Evolutionary conservation across 2,797 vertebrate genomes (phyloP).

Genomic region (Antennarius maculatus): DNA sequence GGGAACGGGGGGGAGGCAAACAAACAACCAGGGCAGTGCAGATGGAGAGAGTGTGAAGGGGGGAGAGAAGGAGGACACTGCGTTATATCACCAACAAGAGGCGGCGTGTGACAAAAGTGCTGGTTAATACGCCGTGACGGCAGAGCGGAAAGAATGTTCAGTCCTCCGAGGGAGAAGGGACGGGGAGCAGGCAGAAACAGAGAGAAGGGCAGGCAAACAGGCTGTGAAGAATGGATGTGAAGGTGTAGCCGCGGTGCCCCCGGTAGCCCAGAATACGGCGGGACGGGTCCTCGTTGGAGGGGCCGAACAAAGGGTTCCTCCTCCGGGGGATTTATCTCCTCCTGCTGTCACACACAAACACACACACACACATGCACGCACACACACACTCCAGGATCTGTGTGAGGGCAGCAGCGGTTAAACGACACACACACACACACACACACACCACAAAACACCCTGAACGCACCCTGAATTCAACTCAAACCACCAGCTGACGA

Average conservation of each 20-base stretch:
- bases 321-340: neutral
- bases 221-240: slow-evolving; percentile 65
- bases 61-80: slow-evolving; percentile 23
- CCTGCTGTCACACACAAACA: too few relatives aligned
- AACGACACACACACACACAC: too few relatives aligned
- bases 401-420: too few relatives aligned
- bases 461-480: too few relatives aligned
- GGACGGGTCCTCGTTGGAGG: neutral
- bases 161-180: slow-evolving; percentile 53
- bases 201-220: slow-evolving; percentile 55
- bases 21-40: neutral
- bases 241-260: slow-evolving; percentile 38
- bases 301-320: neutral
- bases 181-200: slow-evolving; percentile 51
- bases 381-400: too few relatives aligned
- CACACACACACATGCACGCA: too few relatives aligned
- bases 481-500: too few relatives aligned
- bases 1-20: neutral
- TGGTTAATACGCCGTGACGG: slow-evolving; percentile 74
- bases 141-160: slow-evolving; percentile 83
- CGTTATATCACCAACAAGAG: slow-evolving; percentile 63
- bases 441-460: too few relatives aligned
- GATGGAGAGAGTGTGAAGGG: slow-evolving; percentile 25
- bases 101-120: slow-evolving; percentile 75
- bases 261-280: slow-evolving; percentile 21